phyloP scores from a whole-genome alignment of 2,113 vertebrate genomes.

The Origma solitaria region DNA sequence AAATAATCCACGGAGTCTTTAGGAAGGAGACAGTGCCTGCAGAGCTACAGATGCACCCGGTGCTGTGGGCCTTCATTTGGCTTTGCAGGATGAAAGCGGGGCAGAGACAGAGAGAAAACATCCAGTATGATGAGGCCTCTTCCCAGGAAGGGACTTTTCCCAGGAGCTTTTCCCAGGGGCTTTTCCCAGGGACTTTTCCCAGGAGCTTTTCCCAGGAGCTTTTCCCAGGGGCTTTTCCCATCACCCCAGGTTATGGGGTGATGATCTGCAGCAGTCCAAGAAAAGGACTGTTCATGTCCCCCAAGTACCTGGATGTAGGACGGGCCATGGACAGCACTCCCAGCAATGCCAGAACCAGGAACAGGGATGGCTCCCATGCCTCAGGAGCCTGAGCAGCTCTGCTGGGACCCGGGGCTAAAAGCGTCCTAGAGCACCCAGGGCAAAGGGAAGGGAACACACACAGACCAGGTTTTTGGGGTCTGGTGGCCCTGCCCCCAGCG shows the following conservation, averaged over 20 bases:
- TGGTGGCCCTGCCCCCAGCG: accelerated
- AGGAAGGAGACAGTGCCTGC: not conserved
- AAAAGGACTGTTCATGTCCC: not conserved
- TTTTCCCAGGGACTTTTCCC: not conserved
- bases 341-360: accelerated
- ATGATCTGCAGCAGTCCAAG: not conserved
- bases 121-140: not conserved
- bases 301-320: not conserved
- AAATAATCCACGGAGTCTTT: not conserved
- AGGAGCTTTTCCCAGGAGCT: not conserved
- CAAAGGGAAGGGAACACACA: not conserved
- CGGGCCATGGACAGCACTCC: accelerated
- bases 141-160: not conserved
- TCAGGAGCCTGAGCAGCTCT: not conserved
- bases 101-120: not conserved
- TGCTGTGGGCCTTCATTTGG: not conserved
- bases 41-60: not conserved
- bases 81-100: not conserved
- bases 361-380: not conserved
- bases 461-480: not conserved
- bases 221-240: no score
- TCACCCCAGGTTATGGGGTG: accelerated
- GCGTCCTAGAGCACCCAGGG: not conserved
- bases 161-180: not conserved
- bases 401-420: accelerated